These are phyloP conservation scores for Macrotrachela quadricornifera DNA, from an alignment of 1,140 invertebrate species.

Conservation along the genomic window DNA sequence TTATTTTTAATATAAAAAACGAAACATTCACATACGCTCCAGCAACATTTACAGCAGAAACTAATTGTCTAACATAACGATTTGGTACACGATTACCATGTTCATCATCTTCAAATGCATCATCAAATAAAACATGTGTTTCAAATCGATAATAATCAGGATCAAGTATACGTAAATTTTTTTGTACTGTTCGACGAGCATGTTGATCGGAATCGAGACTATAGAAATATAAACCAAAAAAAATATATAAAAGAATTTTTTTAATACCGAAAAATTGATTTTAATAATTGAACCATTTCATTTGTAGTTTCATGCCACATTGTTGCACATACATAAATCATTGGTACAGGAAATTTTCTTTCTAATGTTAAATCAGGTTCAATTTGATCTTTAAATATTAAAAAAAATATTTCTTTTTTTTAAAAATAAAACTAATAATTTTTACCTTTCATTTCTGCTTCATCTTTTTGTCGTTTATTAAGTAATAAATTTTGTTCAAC, in stretches of 20 bases:
- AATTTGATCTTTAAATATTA: no score
- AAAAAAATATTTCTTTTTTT: neutral
- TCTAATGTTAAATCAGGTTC: no score
- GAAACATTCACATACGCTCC: slow-evolving; percentile 6
- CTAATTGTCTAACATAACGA: slow-evolving; percentile 15
- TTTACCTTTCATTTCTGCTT: neutral
- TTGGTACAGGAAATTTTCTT: neutral
- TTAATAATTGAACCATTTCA: slow-evolving; percentile 25
- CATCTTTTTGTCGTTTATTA: slow-evolving; percentile 3
- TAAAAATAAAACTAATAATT: no score
- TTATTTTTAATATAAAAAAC: neutral
- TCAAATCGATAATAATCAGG: slow-evolving; percentile 4
- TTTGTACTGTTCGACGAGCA: neutral
- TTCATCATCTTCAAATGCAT: slow-evolving; percentile 1
- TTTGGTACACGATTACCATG: slow-evolving; percentile 12
- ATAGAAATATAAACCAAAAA: neutral
- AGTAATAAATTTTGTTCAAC: slow-evolving; percentile 2
- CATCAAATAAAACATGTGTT: slow-evolving; percentile 7
- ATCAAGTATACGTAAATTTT: neutral
- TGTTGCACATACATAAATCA: slow-evolving; percentile 26
- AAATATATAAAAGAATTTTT: neutral
- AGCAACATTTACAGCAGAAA: slow-evolving; percentile 18
- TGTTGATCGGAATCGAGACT: slow-evolving; percentile 6
- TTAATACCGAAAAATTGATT: slow-evolving; percentile 22
- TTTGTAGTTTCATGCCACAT: slow-evolving; percentile 29